Evolutionary conservation across 1,140 invertebrate species (phyloP), one percentile per base, ranked within the genome.

Genomic region (Cylas formicarius): DNA sequence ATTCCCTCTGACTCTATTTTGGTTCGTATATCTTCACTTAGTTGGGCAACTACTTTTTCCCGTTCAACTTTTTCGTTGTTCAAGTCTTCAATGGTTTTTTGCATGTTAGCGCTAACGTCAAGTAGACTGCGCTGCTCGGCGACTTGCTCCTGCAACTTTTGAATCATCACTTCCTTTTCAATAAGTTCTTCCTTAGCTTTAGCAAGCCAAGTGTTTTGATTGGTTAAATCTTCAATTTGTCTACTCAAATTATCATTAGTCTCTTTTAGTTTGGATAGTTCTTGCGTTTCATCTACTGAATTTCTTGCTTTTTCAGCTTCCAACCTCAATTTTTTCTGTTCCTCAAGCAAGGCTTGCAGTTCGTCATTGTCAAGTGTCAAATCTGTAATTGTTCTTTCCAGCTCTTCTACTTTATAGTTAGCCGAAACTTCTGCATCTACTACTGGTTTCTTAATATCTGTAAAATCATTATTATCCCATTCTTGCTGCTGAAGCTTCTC

Each of bases 351-450:
- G 17, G 71, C 58, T 57, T 86, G 80, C 33, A 89, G 62, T 48
- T 86, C 78, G 45, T 84, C 79, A 56, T 84, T 83, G 53, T 86
- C 81, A 27, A 68, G 67, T 38, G 75, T 75, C 13, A 84, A 61
- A 46, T 81, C 80, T 38, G 71, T 67, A 19, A 81, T 62, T 29
- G 72, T 72, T 14, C 72, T 69, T 39, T 72, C 72, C 3, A 74
- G 44, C 47, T 75, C 66, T 18, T 69, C 60, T 6, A 71, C 57
- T 52, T 72, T 46, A 20, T 37, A 13, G 22, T 14, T 36, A 31
- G 39, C 27, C 48, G 37, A 9, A 13, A 19, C 16, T 41, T 26
- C 22, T 21, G 17, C 2, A 23, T 32, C 11, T 19, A 18, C 21
- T 49, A 35, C 10, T 40, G 38, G 2, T 33, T 20, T 48, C n/a